Base-by-base conservation (phyloP, 2,888 invertebrate species). In the Pristionchus maxplancki region DNA sequence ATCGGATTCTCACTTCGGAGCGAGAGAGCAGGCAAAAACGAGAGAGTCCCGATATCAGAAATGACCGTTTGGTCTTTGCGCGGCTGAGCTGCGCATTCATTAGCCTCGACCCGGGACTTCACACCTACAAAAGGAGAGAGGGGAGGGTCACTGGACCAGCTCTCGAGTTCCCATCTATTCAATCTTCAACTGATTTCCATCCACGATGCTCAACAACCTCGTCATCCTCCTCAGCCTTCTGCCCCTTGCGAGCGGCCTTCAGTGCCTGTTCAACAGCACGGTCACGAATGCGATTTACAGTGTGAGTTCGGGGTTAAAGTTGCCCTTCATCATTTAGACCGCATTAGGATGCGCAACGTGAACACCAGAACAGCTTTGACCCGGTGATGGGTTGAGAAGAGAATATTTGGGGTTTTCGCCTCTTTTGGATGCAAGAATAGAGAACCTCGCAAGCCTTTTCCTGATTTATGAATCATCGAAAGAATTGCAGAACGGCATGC, bases 261-360 rank as follows among this genome's bases (percentile, higher is more conserved):
- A 24, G 13, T 78, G 78, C 28, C 78, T 78, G n/a, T 24, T n/a
- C 44, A 78, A 78, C 28, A 48, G 78, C 44, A 78, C 78, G 1
- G 78, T 78, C 17, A 78, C 78, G n/a, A 78, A 78, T 78, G 40
- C 78, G 28, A 48, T 78, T 20, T 48, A 48, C 44, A 78, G 44
- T 28, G 78, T 78, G 48, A 28, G 78, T 78, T 5, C 28, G 13
- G 44, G 2, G 24, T 28, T 28, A 17, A 6, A 78, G 44, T 28
- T 78, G 6, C 28, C 15, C 31, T n/a, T 28, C 31, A 9, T 64
- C 31, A n/a, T 28, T n/a, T 24, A 71, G 28, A 71, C 34, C 11
- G n/a, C n/a, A n/a, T n/a, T n/a, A n/a, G n/a, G n/a, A n/a, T n/a
- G n/a, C n/a, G n/a, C n/a, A n/a, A n/a, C n/a, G n/a, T n/a, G n/a